phyloP scores from a whole-genome alignment of 2,888 invertebrate species.

The Eristalis tenax region DNA sequence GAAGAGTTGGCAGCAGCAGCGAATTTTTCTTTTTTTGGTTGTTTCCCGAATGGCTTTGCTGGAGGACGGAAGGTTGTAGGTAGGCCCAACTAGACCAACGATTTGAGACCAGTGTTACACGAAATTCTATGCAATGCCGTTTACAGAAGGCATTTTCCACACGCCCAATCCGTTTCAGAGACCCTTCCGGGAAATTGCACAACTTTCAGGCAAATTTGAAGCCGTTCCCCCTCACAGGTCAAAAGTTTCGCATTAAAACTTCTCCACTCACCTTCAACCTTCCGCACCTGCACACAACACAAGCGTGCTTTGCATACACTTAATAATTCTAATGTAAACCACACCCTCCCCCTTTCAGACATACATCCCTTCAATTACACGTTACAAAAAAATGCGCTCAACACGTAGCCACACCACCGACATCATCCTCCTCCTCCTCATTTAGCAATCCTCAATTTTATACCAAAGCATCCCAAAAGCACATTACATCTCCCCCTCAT shows the following conservation, averaged over 20 bases:
- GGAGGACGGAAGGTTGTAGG: too few relatives aligned
- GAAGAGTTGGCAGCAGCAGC: too few relatives aligned
- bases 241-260: not conserved
- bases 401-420: conserved; percentile 18
- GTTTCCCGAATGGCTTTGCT: too few relatives aligned
- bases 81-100: too few relatives aligned
- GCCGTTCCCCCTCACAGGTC: not conserved
- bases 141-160: not conserved
- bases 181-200: not conserved
- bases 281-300: not conserved
- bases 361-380: not conserved
- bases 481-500: conserved; percentile 26
- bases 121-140: not conserved
- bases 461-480: conserved; percentile 40
- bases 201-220: not conserved
- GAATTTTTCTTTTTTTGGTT: not conserved
- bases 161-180: not conserved
- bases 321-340: not conserved
- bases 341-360: not conserved
- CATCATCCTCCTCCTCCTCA: not conserved
- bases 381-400: conserved; percentile 9
- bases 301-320: not conserved
- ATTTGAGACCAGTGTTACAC: too few relatives aligned
- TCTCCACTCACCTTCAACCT: not conserved
- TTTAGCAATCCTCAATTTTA: conserved; percentile 24